Conservation (phyloP, 2,113 vertebrate species). For the Campylomormyrus tamandua region DNA sequence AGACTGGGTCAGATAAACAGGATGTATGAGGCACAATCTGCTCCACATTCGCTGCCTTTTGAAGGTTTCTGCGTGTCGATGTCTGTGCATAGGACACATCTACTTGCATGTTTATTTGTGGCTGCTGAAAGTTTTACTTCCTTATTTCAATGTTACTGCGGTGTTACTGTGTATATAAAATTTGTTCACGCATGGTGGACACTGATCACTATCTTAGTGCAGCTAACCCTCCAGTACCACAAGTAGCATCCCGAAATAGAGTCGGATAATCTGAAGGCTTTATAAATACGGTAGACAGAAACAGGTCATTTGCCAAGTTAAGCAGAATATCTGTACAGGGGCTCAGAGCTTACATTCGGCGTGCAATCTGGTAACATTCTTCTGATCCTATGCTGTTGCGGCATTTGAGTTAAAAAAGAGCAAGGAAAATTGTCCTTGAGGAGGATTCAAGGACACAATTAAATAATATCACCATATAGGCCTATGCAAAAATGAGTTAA, state of each 20-base stretch:
- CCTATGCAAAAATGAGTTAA: neutral
- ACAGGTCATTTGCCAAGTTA: neutral
- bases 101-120: neutral
- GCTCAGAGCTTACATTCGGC: neutral
- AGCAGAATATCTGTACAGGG: neutral
- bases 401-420: neutral
- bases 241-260: neutral
- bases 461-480: neutral
- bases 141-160: neutral
- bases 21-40: constrained; percentile 8
- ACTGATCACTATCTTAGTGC: neutral
- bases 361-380: neutral
- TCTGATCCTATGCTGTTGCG: neutral
- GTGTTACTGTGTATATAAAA: neutral
- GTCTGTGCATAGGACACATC: neutral
- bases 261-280: neutral
- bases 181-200: neutral
- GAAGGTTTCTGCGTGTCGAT: neutral
- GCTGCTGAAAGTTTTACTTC: neutral
- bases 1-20: constrained; percentile 15
- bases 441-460: neutral
- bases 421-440: neutral
- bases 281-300: neutral
- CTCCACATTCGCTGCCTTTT: neutral
- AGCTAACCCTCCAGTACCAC: neutral